Evolutionary conservation across 2,113 vertebrate species (phyloP).

Genomic region (Petrocephalus zakoni): DNA sequence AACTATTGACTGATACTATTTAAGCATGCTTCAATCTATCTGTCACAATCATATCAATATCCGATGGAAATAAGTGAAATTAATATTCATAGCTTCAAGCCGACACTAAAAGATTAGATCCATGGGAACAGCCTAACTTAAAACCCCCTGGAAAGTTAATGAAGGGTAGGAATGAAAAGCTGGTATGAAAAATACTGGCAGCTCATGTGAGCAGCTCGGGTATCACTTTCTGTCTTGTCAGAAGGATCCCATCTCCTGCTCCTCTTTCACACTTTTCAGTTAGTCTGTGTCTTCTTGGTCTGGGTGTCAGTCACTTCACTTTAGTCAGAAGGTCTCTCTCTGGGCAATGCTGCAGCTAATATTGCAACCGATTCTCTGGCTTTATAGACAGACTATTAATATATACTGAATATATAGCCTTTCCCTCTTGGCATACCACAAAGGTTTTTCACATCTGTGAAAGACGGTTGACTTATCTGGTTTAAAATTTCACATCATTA

Average conservation of each 20-base stretch:
- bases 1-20: not conserved
- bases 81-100: constrained; percentile 2
- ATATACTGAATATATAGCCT: not conserved
- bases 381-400: not conserved
- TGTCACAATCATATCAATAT: not conserved
- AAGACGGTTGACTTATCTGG: not conserved
- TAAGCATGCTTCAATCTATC: not conserved
- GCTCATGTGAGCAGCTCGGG: not conserved
- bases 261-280: not conserved
- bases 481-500: not conserved
- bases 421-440: not conserved
- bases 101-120: not conserved
- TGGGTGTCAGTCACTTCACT: not conserved
- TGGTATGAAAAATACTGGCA: not conserved
- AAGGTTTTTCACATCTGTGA: not conserved
- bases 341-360: not conserved
- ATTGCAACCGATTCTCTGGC: not conserved
- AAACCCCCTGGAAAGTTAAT: not conserved
- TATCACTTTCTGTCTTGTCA: constrained; percentile 1
- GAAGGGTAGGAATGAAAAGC: not conserved
- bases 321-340: not conserved
- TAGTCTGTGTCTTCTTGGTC: not conserved
- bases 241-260: not conserved
- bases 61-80: not conserved
- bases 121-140: not conserved